Conservation (phyloP, 2,113 vertebrate species). For the Poecilia latipinna region DNA sequence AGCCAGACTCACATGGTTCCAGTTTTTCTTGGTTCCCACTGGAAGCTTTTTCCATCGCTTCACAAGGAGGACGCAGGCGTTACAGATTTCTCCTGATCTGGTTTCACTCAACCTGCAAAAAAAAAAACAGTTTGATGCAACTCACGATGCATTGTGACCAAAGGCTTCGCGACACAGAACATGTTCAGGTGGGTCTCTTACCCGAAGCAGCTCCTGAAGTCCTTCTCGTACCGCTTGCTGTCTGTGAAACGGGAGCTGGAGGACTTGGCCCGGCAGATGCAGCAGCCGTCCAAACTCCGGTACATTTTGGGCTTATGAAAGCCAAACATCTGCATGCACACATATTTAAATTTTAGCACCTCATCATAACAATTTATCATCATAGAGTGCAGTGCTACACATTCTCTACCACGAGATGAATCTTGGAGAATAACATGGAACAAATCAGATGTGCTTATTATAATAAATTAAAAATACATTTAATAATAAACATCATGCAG, state of each 20-base stretch:
- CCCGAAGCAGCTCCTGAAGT: conserved; percentile 98
- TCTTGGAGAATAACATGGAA: not conserved
- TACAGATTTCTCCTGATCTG: conserved; percentile 98
- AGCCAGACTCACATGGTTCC: conserved; percentile 90
- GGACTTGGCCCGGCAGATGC: conserved; percentile 98
- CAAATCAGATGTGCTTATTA: conserved; percentile 1
- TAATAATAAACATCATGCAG: conserved; percentile 10
- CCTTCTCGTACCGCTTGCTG: conserved; percentile 97
- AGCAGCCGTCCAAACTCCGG: conserved; percentile 97
- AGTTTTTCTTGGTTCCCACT: conserved; percentile 97
- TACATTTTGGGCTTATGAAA: conserved; percentile 99
- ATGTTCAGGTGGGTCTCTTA: conserved; percentile 74
- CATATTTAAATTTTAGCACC: not conserved
- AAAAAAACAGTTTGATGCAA: conserved; percentile 6
- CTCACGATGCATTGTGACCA: not conserved
- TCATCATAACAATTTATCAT: not conserved
- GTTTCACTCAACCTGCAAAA: conserved; percentile 88
- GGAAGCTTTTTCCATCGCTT: conserved; percentile 99
- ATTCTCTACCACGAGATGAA: not conserved
- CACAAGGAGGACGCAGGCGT: conserved; percentile 96
- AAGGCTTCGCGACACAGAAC: not conserved
- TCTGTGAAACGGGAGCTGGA: conserved; percentile 99
- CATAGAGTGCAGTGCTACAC: not conserved
- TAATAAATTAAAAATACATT: conserved; percentile 12
- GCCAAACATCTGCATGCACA: conserved; percentile 90